These are phyloP conservation scores for Augochlorella aurata DNA, from an alignment of 2,888 invertebrate species.

Conservation along the genomic window DNA sequence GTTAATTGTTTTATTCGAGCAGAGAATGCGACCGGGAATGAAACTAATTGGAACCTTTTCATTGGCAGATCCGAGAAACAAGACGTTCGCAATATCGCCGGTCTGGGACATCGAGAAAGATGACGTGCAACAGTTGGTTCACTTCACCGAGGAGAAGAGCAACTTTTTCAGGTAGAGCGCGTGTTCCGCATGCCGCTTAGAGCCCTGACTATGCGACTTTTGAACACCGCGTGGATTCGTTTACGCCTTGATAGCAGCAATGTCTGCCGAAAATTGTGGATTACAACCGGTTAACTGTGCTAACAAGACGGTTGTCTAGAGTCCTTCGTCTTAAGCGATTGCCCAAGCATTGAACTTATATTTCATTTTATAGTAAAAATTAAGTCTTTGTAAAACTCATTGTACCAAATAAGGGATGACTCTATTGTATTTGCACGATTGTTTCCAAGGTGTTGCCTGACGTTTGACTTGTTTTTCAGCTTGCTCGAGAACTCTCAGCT, in stretches of 20 bases:
- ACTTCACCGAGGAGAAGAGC: conserved; percentile 73
- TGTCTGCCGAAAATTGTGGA: neutral
- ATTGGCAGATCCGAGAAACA: conserved; percentile 66
- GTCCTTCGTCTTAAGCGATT: too few relatives aligned
- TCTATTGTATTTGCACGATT: too few relatives aligned
- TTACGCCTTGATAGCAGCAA: neutral
- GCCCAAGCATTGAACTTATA: too few relatives aligned
- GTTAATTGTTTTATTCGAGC: conserved; percentile 4
- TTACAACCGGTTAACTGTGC: too few relatives aligned
- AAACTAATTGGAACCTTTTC: conserved; percentile 13
- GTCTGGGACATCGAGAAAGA: conserved; percentile 75
- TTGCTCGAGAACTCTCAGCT: conserved; percentile 72
- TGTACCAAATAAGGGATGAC: too few relatives aligned
- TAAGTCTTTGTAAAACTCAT: too few relatives aligned
- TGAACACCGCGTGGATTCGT: too few relatives aligned
- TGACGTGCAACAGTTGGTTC: conserved; percentile 71
- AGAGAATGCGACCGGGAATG: neutral
- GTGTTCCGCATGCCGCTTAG: neutral
- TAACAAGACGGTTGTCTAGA: too few relatives aligned
- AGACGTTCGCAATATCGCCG: conserved; percentile 72
- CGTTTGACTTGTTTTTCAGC: conserved; percentile 39
- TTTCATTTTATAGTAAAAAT: too few relatives aligned
- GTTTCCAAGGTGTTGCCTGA: too few relatives aligned
- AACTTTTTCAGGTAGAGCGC: conserved; percentile 66
- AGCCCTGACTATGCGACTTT: too few relatives aligned